Evolutionary conservation across 2,113 vertebrate species (phyloP), one percentile per base, ranked within the genome.

Genomic region (Manacus vitellinus): DNA sequence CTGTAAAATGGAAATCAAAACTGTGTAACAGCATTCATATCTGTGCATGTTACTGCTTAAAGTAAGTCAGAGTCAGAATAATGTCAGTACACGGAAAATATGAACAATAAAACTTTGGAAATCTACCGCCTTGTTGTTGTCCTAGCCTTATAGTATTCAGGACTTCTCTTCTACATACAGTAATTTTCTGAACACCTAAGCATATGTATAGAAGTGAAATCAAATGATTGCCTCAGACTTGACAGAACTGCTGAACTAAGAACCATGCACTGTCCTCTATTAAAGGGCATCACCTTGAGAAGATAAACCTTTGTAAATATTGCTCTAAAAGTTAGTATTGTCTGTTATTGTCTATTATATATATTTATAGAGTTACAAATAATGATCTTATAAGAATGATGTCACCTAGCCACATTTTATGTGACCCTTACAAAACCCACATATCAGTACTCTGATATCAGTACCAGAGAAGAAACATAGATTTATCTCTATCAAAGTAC

Each of bases 161-260:
- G 51, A 93, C 39, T 97, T 85, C 97, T 97, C 95, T 95, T 93
- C 95, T 93, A 91, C 95, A 95, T 90, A 94, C 88, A 93, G 96
- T 96, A 98, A 99, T 99, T 98, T 99, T 98, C 98, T 98, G 98
- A 99, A 98, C 99, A 98, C 98, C 99, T 99, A 99, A 99, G 99
- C 99, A 99, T 99, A 99, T 99, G 98, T 98, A 99, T 98, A 99
- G 99, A 99, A 99, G 97, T 97, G 98, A 99, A 98, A 98, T 98
- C 97, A 99, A 99, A 99, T 98, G 99, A 99, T 98, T 98, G 98
- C 98, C 97, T 98, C 94, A 97, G 98, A 98, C 98, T 99, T 99
- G 99, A 99, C 99, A 99, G 99, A 99, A 99, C 96, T 99, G 99
- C 99, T 99, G 99, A 99, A 99, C 98, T 99, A 99, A 98, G 98